Evolutionary conservation across 1,140 invertebrate genomes (phyloP), one percentile per base, ranked within the genome.

Genomic region (Druon quercuslanigerum): DNA sequence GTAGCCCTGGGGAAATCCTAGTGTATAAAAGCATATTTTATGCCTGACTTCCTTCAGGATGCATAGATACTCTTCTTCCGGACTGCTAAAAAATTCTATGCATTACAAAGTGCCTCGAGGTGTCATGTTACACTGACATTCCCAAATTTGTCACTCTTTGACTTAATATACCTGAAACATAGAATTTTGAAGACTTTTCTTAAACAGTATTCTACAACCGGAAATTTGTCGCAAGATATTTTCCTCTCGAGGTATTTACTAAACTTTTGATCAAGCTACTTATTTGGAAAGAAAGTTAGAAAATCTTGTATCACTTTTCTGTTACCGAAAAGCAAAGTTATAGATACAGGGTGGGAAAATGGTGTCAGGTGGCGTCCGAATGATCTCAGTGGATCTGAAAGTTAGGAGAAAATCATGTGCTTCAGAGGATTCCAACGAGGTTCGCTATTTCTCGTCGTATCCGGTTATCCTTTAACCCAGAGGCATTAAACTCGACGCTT

Each of bases 71-170:
- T 78, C 73, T 73, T 76, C 76, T 82, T 79, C 71, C 78, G 78
- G 74, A 73, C 74, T 77, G 75, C 75, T 80, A 77, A 80, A 82
- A 83, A 83, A 83, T 83, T 83, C 81, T 83, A 83, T 83, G 79
- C 81, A 83, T 83, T 79, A 76, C 79, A 80, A 79, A 83, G 79
- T 76, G 75, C 40, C 40, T 11, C 0, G 7, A 46, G 40, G 40
- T 46, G 9, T 11, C 7, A 7, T 46, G 40, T 46, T 46, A 46
- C 40, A 46, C 40, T 46, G 8, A 11, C 9, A 46, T 46, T 46
- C 40, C 40, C 40, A 46, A 46, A 46, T 46, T 46, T 46, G 40
- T 46, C 40, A 46, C 40, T 46, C 40, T 46, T 46, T 9, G 40
- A 46, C 8, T 46, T 11, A 46, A 46, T 46, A 11, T 46, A 46